Evolutionary conservation across 53 echinoderm and acorn worm genomes (phyloP).

Genomic region (Hippasteria phrygiana): DNA sequence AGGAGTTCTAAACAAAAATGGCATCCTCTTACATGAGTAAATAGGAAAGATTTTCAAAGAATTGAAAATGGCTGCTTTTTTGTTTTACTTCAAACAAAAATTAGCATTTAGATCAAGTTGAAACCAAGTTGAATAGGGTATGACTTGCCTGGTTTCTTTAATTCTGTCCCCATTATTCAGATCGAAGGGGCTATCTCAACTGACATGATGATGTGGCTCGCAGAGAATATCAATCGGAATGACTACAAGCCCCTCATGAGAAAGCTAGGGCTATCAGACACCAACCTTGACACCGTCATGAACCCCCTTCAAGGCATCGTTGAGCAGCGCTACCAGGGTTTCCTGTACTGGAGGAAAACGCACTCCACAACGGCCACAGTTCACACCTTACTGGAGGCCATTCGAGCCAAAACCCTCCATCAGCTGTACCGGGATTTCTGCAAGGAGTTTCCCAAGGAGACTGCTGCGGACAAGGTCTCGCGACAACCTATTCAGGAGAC

Average conservation of each 20-base stretch:
- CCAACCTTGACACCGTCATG: not conserved
- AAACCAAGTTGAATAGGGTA: too few species aligned
- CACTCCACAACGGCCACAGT: not conserved
- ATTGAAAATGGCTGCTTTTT: too few species aligned
- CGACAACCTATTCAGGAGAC: not conserved
- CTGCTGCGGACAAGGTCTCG: not conserved
- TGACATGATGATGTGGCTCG: constrained; percentile 20
- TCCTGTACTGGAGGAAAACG: constrained; percentile 3
- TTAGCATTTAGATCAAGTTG: too few species aligned
- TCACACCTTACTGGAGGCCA: not conserved
- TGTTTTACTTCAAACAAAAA: too few species aligned
- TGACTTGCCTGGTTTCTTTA: too few species aligned
- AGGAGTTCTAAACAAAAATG: too few species aligned
- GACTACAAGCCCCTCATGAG: constrained; percentile 50
- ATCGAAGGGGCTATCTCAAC: not conserved
- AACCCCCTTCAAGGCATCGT: not conserved
- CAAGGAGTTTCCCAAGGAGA: constrained; percentile 2
- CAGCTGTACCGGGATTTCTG: constrained; percentile 23
- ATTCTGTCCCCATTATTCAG: not conserved
- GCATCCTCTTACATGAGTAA: too few species aligned
- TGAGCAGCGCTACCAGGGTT: constrained; percentile 25
- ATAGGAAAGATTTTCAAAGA: too few species aligned
- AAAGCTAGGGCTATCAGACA: constrained; percentile 17
- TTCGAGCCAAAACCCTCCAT: not conserved
- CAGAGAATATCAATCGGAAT: constrained; percentile 1